Percentiles rank a stretch among this genome's conserved stretches.
Conservation (phyloP, 2,797 vertebrate genomes). For the Peromyscus nudipes region DNA sequence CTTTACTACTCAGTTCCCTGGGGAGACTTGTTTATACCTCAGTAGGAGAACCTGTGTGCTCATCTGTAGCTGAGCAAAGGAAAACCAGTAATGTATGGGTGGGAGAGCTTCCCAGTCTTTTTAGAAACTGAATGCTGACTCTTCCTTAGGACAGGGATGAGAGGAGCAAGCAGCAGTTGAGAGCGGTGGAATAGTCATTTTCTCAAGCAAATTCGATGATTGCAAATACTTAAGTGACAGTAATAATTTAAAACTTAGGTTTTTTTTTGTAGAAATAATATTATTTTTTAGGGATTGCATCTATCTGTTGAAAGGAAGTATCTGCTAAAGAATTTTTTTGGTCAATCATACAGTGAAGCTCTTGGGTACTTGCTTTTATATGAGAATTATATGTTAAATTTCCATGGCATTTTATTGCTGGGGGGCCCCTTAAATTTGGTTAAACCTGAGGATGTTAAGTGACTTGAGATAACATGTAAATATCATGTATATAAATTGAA, state of each 20-base stretch:
- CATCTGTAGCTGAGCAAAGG: conserved; percentile 38
- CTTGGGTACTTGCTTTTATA: background rate
- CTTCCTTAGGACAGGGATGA: background rate
- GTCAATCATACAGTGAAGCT: background rate
- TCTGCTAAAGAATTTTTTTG: background rate
- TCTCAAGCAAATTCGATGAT: background rate
- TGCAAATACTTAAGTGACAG: background rate
- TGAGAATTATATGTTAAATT: background rate
- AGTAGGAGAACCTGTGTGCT: background rate
- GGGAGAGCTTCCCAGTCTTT: background rate
- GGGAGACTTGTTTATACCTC: background rate
- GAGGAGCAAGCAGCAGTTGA: background rate
- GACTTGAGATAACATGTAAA: background rate
- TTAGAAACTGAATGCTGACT: background rate
- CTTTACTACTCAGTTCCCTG: background rate
- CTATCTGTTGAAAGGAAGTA: conserved; percentile 13
- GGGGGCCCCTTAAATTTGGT: background rate
- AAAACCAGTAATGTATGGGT: background rate
- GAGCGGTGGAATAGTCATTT: background rate
- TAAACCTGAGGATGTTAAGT: background rate
- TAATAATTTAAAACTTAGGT: conserved; percentile 6
- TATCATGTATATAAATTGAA: background rate
- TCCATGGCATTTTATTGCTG: conserved; percentile 26
- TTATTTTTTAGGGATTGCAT: background rate
- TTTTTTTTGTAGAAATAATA: background rate